Conservation (phyloP, 2,113 vertebrate genomes). For the Aldabrachelys gigantea region DNA sequence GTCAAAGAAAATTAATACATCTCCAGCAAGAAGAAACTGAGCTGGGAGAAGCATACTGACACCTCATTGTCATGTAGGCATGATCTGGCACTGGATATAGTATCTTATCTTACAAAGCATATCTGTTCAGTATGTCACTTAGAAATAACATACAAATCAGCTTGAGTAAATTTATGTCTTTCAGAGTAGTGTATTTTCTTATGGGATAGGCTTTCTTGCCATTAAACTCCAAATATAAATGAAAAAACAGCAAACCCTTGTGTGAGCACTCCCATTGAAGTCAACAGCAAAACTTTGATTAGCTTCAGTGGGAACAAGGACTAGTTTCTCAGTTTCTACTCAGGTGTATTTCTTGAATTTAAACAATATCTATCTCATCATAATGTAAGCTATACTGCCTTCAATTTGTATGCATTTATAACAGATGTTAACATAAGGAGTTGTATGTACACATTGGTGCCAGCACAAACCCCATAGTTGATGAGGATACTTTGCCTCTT, state of each 20-base stretch:
- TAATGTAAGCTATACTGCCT: accelerated
- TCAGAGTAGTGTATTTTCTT: not conserved
- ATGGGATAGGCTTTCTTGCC: not conserved
- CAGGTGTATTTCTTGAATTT: accelerated
- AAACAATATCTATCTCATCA: accelerated
- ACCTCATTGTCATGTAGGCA: not conserved
- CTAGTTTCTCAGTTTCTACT: accelerated
- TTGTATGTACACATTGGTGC: accelerated
- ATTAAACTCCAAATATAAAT: not conserved
- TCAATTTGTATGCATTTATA: accelerated
- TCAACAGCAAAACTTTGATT: accelerated
- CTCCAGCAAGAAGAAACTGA: not conserved
- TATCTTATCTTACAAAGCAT: slow-evolving; percentile 13
- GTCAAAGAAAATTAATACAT: slow-evolving; percentile 20
- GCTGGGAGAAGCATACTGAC: not conserved
- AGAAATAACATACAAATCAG: slow-evolving; percentile 3
- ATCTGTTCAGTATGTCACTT: not conserved
- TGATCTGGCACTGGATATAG: not conserved
- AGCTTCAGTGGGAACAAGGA: accelerated
- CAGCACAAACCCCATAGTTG: accelerated
- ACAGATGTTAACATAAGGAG: not conserved
- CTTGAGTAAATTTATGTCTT: slow-evolving; percentile 18
- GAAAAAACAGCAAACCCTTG: accelerated
- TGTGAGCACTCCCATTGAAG: accelerated
- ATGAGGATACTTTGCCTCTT: accelerated